Conservation (phyloP, 1,140 invertebrate species). For the Theocolax elegans region DNA sequence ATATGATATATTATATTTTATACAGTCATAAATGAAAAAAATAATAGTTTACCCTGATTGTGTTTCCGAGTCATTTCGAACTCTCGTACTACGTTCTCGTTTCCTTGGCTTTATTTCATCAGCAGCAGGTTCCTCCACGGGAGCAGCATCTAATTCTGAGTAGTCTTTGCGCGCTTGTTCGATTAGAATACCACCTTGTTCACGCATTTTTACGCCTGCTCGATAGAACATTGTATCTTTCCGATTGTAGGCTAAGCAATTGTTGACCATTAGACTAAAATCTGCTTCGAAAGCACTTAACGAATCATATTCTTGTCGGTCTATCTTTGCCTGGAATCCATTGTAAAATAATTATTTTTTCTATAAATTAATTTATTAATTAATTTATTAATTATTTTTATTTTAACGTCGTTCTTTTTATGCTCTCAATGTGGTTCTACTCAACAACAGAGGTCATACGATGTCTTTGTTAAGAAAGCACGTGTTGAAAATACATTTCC, state of each 20-base stretch:
- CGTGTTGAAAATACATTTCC: too few relatives aligned
- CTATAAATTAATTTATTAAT: background rate
- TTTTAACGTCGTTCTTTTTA: too few relatives aligned
- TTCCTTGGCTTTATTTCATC: slow-evolving; percentile 12
- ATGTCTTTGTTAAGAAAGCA: too few relatives aligned
- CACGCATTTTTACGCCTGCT: slow-evolving; percentile 87
- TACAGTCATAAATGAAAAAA: background rate
- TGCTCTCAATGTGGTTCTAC: too few relatives aligned
- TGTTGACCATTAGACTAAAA: slow-evolving; percentile 94
- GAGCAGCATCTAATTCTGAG: slow-evolving; percentile 71
- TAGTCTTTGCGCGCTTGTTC: slow-evolving; percentile 77
- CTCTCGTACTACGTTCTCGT: slow-evolving; percentile 10
- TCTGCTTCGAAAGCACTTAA: slow-evolving; percentile 87
- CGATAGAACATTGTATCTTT: slow-evolving; percentile 91
- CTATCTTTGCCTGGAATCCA: slow-evolving; percentile 78
- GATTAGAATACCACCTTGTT: slow-evolving; percentile 83
- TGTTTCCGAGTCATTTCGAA: slow-evolving; percentile 33
- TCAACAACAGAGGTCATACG: too few relatives aligned
- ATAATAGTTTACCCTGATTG: slow-evolving; percentile 3
- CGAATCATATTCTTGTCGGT: slow-evolving; percentile 79
- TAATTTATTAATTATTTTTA: too few relatives aligned
- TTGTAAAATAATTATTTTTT: slow-evolving; percentile 25
- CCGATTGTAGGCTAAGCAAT: slow-evolving; percentile 94
- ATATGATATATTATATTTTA: background rate
- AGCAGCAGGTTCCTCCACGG: slow-evolving; percentile 40